These are phyloP conservation scores for Antedon mediterranea DNA, from an alignment of 53 echinoderm and acorn worm species.

Conservation along the genomic window DNA sequence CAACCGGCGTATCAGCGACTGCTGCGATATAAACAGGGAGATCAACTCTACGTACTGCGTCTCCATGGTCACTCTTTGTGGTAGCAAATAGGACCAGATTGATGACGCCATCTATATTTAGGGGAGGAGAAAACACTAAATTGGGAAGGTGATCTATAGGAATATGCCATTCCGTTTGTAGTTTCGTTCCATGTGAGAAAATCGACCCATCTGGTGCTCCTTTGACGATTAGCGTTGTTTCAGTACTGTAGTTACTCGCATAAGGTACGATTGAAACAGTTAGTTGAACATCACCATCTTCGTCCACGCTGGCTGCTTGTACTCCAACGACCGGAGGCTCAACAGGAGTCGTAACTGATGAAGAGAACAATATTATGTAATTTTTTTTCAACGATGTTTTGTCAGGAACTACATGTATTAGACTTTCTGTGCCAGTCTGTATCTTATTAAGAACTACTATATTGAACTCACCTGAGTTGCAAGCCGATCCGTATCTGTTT, in stretches of 20 bases:
- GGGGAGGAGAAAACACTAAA: neutral
- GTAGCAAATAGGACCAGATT: neutral
- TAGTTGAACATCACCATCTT: neutral
- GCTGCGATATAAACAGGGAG: neutral
- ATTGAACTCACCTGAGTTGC: slow-evolving; percentile 16
- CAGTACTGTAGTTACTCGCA: neutral
- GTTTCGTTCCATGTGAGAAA: neutral
- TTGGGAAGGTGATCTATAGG: neutral
- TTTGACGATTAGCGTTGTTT: neutral
- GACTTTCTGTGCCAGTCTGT: too few relatives aligned
- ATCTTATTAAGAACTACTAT: too few relatives aligned
- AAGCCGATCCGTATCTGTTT: slow-evolving; percentile 21
- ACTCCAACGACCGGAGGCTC: slow-evolving; percentile 23
- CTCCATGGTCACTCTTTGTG: neutral
- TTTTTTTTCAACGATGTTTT: too few relatives aligned
- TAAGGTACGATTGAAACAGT: neutral
- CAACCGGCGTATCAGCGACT: neutral
- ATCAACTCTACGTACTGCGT: neutral
- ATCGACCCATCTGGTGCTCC: neutral
- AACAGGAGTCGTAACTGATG: slow-evolving; percentile 14
- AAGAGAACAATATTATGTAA: neutral
- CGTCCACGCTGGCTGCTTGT: neutral
- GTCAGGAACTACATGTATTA: too few relatives aligned
- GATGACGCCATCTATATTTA: neutral
- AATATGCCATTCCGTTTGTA: neutral